Evolutionary conservation across 1,140 invertebrate species (phyloP).

Genomic region (Dermatophagoides farinae): DNA sequence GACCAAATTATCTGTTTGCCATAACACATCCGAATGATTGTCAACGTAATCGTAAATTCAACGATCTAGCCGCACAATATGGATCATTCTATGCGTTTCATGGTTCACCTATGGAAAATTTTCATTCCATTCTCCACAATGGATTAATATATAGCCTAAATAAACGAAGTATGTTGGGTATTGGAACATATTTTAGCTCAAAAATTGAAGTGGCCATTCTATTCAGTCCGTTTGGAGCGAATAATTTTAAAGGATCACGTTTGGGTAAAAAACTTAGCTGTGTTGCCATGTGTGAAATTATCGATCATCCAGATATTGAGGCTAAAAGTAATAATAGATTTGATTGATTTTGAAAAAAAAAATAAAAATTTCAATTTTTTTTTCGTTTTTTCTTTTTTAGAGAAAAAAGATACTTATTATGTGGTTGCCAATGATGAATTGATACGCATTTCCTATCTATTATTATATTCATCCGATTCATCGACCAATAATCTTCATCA

Average conservation of each 20-base stretch:
- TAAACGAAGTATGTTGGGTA: slow-evolving; percentile 1
- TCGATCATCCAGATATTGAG: slow-evolving; percentile 2
- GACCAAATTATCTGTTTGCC: not conserved
- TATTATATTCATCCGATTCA: slow-evolving; percentile 6
- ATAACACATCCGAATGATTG: too few relatives aligned
- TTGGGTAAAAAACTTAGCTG: slow-evolving; percentile 6
- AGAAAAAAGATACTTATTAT: not conserved
- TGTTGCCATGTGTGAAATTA: slow-evolving; percentile 6
- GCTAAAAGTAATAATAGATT: not conserved
- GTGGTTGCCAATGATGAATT: slow-evolving; percentile 5
- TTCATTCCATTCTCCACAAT: slow-evolving; percentile 11
- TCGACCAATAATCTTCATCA: too few relatives aligned
- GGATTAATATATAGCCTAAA: slow-evolving; percentile 3
- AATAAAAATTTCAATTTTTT: not conserved
- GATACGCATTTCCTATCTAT: not conserved
- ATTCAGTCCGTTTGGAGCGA: slow-evolving; percentile 6
- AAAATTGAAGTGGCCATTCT: not conserved
- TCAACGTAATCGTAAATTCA: not conserved
- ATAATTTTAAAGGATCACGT: not conserved
- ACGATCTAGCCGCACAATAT: not conserved
- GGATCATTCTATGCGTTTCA: slow-evolving; percentile 11
- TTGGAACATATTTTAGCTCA: slow-evolving; percentile 6
- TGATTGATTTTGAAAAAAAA: not conserved
- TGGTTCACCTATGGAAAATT: slow-evolving; percentile 8
- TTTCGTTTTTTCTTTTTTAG: not conserved